Evolutionary conservation across 1,140 invertebrate species (phyloP), one percentile per base, ranked within the genome.

Genomic region (Andricus grossulariae): DNA sequence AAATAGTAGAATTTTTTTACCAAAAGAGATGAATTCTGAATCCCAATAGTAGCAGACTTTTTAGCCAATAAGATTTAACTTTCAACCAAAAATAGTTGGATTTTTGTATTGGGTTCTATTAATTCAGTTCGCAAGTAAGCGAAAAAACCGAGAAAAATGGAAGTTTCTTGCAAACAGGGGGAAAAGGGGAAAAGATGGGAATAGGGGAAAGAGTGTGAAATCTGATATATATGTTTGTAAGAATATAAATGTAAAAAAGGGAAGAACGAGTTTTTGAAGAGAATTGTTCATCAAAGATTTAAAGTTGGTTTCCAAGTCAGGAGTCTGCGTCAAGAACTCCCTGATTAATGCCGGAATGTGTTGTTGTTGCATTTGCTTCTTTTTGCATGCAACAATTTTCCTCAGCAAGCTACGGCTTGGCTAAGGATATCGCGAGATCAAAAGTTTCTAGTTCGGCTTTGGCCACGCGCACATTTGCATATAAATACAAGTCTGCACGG

Each of bases 401-500:
- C 60, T 32, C 21, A 66, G 60, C 60, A 66, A 32, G 60, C 60
- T 66, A 45, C 39, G 60, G 60, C 60, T 66, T 66, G 60, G 60
- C 39, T 66, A 66, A 66, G 60, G 60, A 54, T 75, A 75, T 70
- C 60, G 49, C 32, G 21, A 52, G 76, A 82, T 78, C 78, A 79
- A 77, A 72, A 78, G 74, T 71, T 75, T 70, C 70, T 73, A 55
- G 74, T 79, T 50, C 66, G 79, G 81, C 60, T 66, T 78, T 74
- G 73, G 78, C 75, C 81, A 75, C 45, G 76, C 54, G 72, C 74
- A 79, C 81, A 86, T 86, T 87, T 86, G 85, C 86, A 86, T 87
- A 85, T 85, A 87, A 87, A 87, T 87, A 85, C 85, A 83, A 84
- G 76, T 83, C 80, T 83, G 82, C 80, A 82, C 80, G 51, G 60